phyloP scores from a whole-genome alignment of 1,140 invertebrate genomes.

The Metopolophium dirhodum region DNA sequence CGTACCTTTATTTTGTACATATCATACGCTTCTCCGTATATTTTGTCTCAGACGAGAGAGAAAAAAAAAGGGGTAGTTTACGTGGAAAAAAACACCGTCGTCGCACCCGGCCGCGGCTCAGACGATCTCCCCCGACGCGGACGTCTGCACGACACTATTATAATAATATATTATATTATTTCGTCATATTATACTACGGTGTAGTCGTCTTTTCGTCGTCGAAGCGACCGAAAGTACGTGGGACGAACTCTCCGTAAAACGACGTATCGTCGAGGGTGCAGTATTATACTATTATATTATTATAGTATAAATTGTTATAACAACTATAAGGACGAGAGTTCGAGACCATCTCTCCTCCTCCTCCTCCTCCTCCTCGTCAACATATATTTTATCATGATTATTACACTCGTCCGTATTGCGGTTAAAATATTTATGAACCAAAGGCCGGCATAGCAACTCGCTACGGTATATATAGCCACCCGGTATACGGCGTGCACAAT shows the following conservation, averaged over 20 bases:
- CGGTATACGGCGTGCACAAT: no score
- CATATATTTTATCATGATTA: not conserved
- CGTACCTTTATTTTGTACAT: no score
- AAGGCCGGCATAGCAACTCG: not conserved
- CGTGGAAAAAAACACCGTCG: not conserved
- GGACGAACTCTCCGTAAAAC: not conserved
- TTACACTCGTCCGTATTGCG: not conserved
- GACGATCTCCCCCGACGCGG: not conserved
- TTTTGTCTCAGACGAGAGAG: not conserved
- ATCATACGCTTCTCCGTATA: no score
- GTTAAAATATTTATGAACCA: not conserved
- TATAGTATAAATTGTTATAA: not conserved
- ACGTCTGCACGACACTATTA: not conserved
- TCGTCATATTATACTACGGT: not conserved
- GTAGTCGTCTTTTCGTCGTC: not conserved
- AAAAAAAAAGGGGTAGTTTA: conserved; percentile 20
- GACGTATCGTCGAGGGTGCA: not conserved
- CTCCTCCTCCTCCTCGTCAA: not conserved
- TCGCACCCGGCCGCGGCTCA: not conserved
- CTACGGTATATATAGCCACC: no score
- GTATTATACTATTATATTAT: not conserved
- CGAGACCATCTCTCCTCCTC: not conserved
- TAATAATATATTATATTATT: not conserved
- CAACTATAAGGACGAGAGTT: not conserved
- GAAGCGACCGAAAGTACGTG: not conserved